Conservation (phyloP, 2,113 vertebrate genomes). For the Lepisosteus oculatus region DNA sequence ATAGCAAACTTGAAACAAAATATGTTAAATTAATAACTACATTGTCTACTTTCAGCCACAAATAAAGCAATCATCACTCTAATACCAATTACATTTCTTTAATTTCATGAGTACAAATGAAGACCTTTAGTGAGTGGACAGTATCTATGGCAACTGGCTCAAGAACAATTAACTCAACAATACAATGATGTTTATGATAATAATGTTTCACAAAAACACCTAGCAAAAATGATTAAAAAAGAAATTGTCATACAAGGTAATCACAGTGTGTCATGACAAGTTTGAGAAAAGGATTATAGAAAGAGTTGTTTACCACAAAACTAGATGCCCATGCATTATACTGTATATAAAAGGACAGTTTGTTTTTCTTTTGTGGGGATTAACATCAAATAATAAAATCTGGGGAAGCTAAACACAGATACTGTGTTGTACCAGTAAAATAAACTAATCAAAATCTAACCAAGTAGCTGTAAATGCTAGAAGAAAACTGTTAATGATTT, state of each 20-base stretch:
- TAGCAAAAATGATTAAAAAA: slow-evolving; percentile 21
- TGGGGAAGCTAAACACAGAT: slow-evolving; percentile 7
- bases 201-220: slow-evolving; percentile 22
- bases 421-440: slow-evolving; percentile 3
- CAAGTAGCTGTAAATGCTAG: slow-evolving; percentile 3
- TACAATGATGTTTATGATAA: slow-evolving; percentile 15
- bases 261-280: slow-evolving; percentile 6
- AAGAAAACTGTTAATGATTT: slow-evolving; percentile 14
- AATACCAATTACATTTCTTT: slow-evolving; percentile 26
- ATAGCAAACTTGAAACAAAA: too few species aligned
- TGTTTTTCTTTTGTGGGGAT: slow-evolving; percentile 11
- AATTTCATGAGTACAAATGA: slow-evolving; percentile 16
- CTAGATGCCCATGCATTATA: slow-evolving; percentile 16
- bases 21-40: too few species aligned
- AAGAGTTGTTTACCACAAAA: slow-evolving; percentile 11
- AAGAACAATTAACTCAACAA: slow-evolving; percentile 18
- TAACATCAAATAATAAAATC: slow-evolving; percentile 7
- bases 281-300: slow-evolving; percentile 15
- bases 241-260: slow-evolving; percentile 11
- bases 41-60: too few species aligned
- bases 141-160: slow-evolving; percentile 36
- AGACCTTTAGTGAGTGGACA: slow-evolving; percentile 25
- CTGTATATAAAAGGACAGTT: slow-evolving; percentile 17
- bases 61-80: slow-evolving; percentile 27
- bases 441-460: neutral